Conservation (phyloP, 1,140 invertebrate species). For the Brachionus plicatilis region DNA sequence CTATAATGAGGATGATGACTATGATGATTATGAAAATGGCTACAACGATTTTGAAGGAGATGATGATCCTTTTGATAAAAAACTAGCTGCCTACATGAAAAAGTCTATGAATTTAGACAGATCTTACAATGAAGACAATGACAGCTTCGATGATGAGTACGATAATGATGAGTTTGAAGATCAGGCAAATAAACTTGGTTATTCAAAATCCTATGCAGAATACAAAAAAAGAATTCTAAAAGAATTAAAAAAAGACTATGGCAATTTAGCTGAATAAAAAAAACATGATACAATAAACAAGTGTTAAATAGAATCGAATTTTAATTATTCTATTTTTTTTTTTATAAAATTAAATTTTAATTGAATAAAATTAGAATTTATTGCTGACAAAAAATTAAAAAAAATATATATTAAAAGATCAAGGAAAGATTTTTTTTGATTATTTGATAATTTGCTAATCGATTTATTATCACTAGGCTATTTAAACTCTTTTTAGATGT, state of each 20-base stretch:
- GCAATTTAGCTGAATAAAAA: background rate
- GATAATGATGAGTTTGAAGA: conserved; percentile 10
- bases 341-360: background rate
- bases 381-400: no score
- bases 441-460: no score
- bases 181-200: background rate
- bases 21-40: conserved; percentile 17
- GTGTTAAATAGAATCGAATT: background rate
- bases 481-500: no score
- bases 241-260: conserved; percentile 33
- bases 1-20: background rate
- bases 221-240: conserved; percentile 33
- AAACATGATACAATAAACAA: background rate
- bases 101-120: conserved; percentile 20
- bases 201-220: conserved; percentile 2
- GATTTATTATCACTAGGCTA: no score
- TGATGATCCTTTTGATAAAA: background rate
- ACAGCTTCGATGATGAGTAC: background rate
- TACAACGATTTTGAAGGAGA: background rate
- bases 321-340: background rate
- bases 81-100: conserved; percentile 8
- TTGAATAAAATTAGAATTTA: background rate
- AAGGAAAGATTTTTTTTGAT: no score
- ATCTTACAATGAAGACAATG: conserved; percentile 34
- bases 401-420: no score